These are phyloP conservation scores for Pocillopora grandis DNA, from an alignment of 92 coral and sea anemone genomes.

Conservation along the genomic window DNA sequence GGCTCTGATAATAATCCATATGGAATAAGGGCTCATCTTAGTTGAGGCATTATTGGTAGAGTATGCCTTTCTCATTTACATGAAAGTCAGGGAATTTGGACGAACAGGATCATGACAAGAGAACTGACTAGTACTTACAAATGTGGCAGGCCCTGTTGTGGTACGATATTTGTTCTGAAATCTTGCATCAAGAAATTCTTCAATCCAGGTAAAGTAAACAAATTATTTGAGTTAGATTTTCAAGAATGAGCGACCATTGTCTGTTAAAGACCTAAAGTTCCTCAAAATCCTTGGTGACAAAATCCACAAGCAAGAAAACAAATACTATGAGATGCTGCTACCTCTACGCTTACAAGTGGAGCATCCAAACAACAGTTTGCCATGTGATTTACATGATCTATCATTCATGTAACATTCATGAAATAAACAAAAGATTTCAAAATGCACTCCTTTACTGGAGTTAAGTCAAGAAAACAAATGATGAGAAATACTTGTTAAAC, in stretches of 20 bases:
- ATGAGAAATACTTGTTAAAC: no score
- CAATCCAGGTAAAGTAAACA: conserved; percentile 36
- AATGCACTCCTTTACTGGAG: no score
- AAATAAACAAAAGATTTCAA: no score
- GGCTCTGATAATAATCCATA: conserved; percentile 32
- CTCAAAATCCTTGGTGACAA: no score
- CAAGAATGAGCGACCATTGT: conserved; percentile 35
- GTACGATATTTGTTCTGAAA: conserved; percentile 33
- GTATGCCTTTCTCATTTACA: conserved; percentile 41
- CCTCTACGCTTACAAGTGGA: conserved; percentile 25
- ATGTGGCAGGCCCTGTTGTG: conserved; percentile 19
- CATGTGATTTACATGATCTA: no score
- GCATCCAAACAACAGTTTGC: conserved; percentile 39
- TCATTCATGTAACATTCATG: no score
- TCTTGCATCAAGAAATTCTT: conserved; percentile 52
- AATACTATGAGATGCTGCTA: no score
- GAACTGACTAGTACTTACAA: neutral
- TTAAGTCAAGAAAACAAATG: no score
- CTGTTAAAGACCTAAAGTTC: conserved; percentile 37
- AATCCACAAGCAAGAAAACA: no score
- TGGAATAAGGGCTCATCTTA: conserved; percentile 38
- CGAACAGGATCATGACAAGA: conserved; percentile 17
- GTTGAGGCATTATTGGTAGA: conserved; percentile 57
- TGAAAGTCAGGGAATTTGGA: neutral
- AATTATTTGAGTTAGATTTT: conserved; percentile 61